Evolutionary conservation across 2,888 invertebrate species (phyloP).

Genomic region (Stenichneumon culpator): DNA sequence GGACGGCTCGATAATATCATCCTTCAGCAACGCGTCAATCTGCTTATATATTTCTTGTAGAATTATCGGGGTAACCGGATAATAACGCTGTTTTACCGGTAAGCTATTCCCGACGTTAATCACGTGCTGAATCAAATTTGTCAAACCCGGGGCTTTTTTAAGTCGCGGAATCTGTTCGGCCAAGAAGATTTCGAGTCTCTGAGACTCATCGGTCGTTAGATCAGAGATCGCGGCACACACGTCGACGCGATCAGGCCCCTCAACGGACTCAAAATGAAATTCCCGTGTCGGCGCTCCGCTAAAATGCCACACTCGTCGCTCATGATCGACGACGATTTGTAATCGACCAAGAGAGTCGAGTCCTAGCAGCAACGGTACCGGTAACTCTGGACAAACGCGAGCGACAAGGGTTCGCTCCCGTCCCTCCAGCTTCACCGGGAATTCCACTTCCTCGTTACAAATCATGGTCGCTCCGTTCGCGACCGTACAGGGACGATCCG

Average conservation of each 20-base stretch:
- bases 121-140: neutral
- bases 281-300: neutral
- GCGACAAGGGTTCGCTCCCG: constrained; percentile 10
- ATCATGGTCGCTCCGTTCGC: constrained; percentile 15
- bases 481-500: constrained; percentile 10
- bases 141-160: neutral
- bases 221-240: constrained; percentile 7
- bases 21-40: constrained; percentile 76
- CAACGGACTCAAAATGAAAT: neutral
- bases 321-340: constrained; percentile 2
- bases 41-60: constrained; percentile 64
- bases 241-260: neutral
- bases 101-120: constrained; percentile 36
- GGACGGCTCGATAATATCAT: constrained; percentile 76
- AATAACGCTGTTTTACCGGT: constrained; percentile 64
- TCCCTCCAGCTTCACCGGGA: constrained; percentile 7
- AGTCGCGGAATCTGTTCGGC: constrained; percentile 4
- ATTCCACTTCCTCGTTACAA: constrained; percentile 27
- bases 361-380: constrained; percentile 18
- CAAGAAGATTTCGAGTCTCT: neutral
- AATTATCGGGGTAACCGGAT: constrained; percentile 60
- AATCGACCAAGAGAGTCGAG: neutral
- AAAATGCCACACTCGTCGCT: constrained; percentile 10
- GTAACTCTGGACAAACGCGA: constrained; percentile 1
- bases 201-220: neutral